Evolutionary conservation across 1,140 invertebrate species (phyloP).

Genomic region (Polypedilum vanderplanki): DNA sequence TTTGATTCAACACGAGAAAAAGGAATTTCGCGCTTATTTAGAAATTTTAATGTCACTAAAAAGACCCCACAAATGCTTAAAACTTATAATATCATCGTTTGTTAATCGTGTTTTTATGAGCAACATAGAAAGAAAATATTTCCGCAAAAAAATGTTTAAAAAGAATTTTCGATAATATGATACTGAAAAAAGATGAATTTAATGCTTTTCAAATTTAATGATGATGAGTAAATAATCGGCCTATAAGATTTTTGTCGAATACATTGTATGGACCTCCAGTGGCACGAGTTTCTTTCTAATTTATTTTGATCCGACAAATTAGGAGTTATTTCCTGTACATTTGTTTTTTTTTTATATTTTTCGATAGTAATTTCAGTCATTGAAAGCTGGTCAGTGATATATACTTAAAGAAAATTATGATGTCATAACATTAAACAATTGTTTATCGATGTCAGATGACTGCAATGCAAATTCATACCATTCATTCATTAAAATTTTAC

Average conservation of each 20-base stretch:
- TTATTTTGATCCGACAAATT: not conserved
- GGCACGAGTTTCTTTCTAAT: not conserved
- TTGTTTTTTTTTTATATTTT: not conserved
- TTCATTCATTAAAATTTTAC: constrained; percentile 19
- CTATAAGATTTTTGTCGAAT: not conserved
- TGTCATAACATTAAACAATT: not conserved
- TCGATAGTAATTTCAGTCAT: too few relatives aligned
- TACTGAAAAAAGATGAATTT: not conserved
- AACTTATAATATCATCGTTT: not conserved
- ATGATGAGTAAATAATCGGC: constrained; percentile 23
- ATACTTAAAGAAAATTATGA: too few relatives aligned
- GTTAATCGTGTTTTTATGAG: not conserved
- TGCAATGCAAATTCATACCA: not conserved
- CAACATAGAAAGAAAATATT: not conserved
- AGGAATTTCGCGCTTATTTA: too few relatives aligned
- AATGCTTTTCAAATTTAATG: not conserved
- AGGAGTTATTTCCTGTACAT: not conserved
- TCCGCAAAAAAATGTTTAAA: constrained; percentile 20
- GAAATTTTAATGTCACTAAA: not conserved
- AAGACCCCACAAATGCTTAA: not conserved
- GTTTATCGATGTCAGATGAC: constrained; percentile 11
- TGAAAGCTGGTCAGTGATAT: too few relatives aligned
- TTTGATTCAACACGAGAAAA: not conserved
- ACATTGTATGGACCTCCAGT: not conserved
- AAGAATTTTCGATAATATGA: not conserved